A percentile compares a stretch with the other conserved stretches of the same genome.
Conservation (phyloP, 2,797 vertebrate genomes). For the Catostomus latipinnis region DNA sequence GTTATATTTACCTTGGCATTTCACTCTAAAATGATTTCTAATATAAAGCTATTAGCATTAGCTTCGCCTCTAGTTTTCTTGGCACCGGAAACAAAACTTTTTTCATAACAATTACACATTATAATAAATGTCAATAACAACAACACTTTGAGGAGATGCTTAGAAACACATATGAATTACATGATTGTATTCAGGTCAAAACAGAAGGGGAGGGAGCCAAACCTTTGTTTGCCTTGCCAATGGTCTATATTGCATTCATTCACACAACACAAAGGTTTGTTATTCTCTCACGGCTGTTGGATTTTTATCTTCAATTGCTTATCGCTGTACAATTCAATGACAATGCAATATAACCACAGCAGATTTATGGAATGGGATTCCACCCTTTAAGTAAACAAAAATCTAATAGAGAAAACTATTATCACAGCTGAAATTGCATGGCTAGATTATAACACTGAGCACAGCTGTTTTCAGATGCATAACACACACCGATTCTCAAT, state of each 20-base stretch:
- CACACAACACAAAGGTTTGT: conserved; percentile 29
- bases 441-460: not conserved
- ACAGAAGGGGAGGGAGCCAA: conserved; percentile 9
- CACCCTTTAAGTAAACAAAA: conserved; percentile 51
- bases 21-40: conserved; percentile 22
- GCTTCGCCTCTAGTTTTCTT: conserved; percentile 29
- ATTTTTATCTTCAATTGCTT: conserved; percentile 32
- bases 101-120: conserved; percentile 30
- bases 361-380: conserved; percentile 21
- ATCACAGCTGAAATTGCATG: conserved; percentile 25
- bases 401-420: conserved; percentile 20
- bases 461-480: conserved; percentile 11
- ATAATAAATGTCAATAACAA: conserved; percentile 40
- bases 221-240: conserved; percentile 44
- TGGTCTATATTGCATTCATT: conserved; percentile 39
- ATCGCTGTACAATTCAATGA: conserved; percentile 7
- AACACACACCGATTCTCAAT: not conserved
- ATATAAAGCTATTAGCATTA: conserved; percentile 35
- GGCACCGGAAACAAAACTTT: conserved; percentile 15
- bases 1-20: conserved; percentile 23
- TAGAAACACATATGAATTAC: conserved; percentile 34
- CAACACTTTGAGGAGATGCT: conserved; percentile 29
- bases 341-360: not conserved
- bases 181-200: conserved; percentile 54
- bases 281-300: conserved; percentile 15